Percentiles rank a stretch among this genome's conserved stretches.
Evolutionary conservation across 2,113 vertebrate genomes (phyloP).

Genomic region (Anhinga anhinga): DNA sequence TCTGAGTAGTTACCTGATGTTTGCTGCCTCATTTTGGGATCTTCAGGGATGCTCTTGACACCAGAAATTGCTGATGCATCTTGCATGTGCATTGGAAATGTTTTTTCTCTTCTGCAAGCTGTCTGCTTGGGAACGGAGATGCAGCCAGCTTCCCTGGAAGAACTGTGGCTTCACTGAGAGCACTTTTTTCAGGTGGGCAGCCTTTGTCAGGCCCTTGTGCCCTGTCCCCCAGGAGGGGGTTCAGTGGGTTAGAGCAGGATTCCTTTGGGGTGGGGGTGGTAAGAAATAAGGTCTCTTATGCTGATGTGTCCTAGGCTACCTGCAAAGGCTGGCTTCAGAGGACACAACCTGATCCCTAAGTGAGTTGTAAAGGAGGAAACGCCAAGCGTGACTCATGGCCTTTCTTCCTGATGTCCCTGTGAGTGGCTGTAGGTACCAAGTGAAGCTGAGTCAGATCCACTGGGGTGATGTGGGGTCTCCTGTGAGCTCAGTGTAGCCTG

Average conservation of each 20-base stretch:
- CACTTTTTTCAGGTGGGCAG: neutral
- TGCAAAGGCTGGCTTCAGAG: neutral
- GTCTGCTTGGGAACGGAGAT: neutral
- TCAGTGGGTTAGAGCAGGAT: neutral
- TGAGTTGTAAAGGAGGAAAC: neutral
- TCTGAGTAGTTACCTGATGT: neutral
- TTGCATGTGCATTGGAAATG: neutral
- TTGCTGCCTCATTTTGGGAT: neutral
- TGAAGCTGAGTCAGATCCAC: neutral
- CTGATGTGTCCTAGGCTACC: neutral
- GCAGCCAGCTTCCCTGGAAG: neutral
- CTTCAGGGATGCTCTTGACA: neutral
- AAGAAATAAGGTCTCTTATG: neutral
- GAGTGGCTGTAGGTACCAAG: neutral
- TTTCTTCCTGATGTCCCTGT: accelerated
- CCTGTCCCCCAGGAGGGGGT: neutral
- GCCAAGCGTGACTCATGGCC: accelerated
- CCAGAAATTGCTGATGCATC: neutral
- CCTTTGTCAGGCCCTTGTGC: neutral
- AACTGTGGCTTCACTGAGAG: neutral
- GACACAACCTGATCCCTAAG: neutral
- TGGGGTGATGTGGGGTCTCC: neutral
- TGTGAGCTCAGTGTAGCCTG: accelerated
- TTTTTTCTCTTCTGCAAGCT: neutral
- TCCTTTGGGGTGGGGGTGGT: neutral